phyloP scores from a whole-genome alignment of 1,140 invertebrate species.

The Gryon sp. region DNA sequence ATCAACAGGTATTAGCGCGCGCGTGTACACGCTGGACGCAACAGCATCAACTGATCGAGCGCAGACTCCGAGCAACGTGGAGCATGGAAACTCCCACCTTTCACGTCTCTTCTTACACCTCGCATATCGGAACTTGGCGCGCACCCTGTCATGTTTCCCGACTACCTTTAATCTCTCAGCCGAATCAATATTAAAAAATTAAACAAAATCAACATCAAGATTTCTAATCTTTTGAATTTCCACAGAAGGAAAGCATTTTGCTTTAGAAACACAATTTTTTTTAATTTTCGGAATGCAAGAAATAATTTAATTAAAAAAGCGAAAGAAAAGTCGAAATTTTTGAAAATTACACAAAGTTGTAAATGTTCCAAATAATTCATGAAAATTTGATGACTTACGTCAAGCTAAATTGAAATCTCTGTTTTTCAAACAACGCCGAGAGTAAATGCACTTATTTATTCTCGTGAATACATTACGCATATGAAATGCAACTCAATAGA shows the following conservation, averaged over 20 bases:
- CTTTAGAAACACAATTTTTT: too few species aligned
- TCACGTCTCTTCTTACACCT: constrained; percentile 62
- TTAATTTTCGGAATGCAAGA: too few species aligned
- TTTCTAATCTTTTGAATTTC: constrained; percentile 43
- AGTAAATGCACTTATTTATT: constrained; percentile 23
- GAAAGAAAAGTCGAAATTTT: too few species aligned
- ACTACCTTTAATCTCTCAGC: constrained; percentile 53
- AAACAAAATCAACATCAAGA: constrained; percentile 26
- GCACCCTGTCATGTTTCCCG: constrained; percentile 57
- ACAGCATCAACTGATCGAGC: constrained; percentile 53
- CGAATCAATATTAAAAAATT: constrained; percentile 61
- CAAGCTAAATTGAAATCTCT: too few species aligned
- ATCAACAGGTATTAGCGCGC: constrained; percentile 63
- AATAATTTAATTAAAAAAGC: too few species aligned
- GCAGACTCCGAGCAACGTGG: constrained; percentile 48
- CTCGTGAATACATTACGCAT: constrained; percentile 27
- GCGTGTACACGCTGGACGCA: constrained; percentile 27
- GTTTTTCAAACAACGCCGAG: too few species aligned
- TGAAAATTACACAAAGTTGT: too few species aligned
- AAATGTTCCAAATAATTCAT: too few species aligned
- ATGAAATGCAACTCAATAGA: constrained; percentile 38
- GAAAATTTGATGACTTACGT: too few species aligned
- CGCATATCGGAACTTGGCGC: constrained; percentile 46
- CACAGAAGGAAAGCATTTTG: too few species aligned
- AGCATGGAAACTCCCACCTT: constrained; percentile 60